These are phyloP conservation scores for Paedocypris sp. DNA, from an alignment of 2,113 vertebrate species.

Conservation along the genomic window DNA sequence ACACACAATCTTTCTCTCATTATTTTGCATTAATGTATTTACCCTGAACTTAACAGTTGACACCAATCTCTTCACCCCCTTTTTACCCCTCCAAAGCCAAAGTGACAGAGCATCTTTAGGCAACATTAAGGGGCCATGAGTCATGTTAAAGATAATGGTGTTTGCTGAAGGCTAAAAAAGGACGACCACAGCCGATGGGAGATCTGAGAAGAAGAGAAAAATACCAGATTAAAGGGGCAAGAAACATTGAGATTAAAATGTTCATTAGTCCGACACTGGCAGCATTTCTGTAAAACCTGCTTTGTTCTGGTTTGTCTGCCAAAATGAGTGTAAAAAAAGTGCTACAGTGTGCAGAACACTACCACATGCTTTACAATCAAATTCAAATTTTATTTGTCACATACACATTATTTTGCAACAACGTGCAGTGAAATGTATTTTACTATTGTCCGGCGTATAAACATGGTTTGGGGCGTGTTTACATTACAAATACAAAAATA, in stretches of 20 bases:
- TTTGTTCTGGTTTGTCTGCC: too few species aligned
- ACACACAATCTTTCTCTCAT: slow-evolving; percentile 44
- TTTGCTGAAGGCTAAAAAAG: slow-evolving; percentile 55
- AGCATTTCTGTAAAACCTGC: too few species aligned
- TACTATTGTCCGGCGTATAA: too few species aligned
- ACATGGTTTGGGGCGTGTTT: too few species aligned
- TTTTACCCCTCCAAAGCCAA: slow-evolving; percentile 50
- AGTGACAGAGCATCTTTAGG: slow-evolving; percentile 60
- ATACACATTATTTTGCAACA: too few species aligned
- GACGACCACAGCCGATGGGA: slow-evolving; percentile 49
- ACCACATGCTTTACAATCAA: too few species aligned
- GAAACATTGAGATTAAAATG: slow-evolving; percentile 54
- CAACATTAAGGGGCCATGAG: slow-evolving; percentile 56
- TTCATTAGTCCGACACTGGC: slow-evolving; percentile 72
- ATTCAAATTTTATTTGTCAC: too few species aligned
- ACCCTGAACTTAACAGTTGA: slow-evolving; percentile 55
- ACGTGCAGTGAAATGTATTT: too few species aligned
- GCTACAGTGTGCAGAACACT: too few species aligned
- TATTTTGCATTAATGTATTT: slow-evolving; percentile 62
- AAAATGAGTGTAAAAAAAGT: too few species aligned
- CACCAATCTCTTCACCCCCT: slow-evolving; percentile 44
- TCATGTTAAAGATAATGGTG: slow-evolving; percentile 52
- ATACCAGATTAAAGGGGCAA: slow-evolving; percentile 47
- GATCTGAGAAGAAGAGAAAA: slow-evolving; percentile 50
- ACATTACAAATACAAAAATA: too few species aligned